Evolutionary conservation across 1,140 invertebrate genomes (phyloP), one percentile per base, ranked within the genome.

Genomic region (Dendroctonus ponderosae): DNA sequence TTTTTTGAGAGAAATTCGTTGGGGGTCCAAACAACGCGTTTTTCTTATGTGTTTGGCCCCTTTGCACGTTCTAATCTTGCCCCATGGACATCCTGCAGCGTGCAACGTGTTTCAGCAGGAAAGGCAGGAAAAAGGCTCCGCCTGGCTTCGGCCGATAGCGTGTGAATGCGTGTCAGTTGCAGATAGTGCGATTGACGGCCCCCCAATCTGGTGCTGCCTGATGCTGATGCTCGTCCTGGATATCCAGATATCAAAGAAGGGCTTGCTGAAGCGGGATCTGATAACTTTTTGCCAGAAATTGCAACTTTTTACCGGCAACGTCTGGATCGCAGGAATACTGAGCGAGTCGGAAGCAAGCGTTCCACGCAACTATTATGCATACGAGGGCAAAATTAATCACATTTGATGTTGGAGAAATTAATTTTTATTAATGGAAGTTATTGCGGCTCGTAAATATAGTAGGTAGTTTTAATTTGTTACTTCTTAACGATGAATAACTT

Each of bases 101-200:
- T 26, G 59, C 41, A 15, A 60, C 9, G 54, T 26, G 58, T 46
- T 46, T 11, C 52, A 11, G 6, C 15, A 26, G 52, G 40, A n/a
- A 63, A 26, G 26, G 64, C 51, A 56, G 52, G 41, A 51, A 60
- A 48, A 38, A 54, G 40, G 54, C 43, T 40, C 44, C 53, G 68
- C 60, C 70, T 71, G 70, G 66, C 54, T 58, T 67, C 59, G 62
- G 26, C 52, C 62, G 66, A 68, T 68, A 67, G 68, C 58, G 62
- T 58, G 69, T 66, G 62, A 71, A 71, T 66, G 64, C 67, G 70
- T 71, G 70, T 71, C 70, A 71, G 52, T 52, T 60, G 60, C 70
- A 71, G 70, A 69, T 68, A 71, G 67, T 67, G 67, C 63, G 67
- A 71, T 71, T 71, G 70, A 71, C 70, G 67, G 68, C 42, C 69